Conservation (phyloP, 2,888 invertebrate genomes). For the Leucozona laternaria region DNA sequence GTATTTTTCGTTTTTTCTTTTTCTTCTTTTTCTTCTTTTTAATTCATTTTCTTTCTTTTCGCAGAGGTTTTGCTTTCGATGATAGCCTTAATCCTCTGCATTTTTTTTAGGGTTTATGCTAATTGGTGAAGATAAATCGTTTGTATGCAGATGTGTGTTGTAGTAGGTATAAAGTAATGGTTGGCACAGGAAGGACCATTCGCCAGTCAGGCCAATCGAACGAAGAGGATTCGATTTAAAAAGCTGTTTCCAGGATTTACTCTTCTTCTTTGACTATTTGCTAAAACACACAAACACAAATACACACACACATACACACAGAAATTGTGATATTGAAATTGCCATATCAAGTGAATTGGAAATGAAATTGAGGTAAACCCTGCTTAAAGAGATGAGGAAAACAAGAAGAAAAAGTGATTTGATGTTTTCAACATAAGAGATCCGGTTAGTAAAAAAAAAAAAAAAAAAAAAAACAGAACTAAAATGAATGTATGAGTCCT, state of each 20-base stretch:
- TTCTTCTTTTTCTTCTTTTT: neutral
- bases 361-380: slow-evolving; percentile 65
- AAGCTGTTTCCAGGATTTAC: neutral
- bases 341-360: slow-evolving; percentile 52
- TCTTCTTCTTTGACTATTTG: slow-evolving; percentile 28
- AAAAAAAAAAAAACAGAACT: neutral
- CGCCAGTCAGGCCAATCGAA: neutral
- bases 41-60: slow-evolving; percentile 24
- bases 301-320: neutral
- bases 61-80: slow-evolving; percentile 38
- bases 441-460: slow-evolving; percentile 12
- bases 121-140: slow-evolving; percentile 75
- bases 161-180: slow-evolving; percentile 50
- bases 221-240: slow-evolving; percentile 2
- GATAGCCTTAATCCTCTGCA: slow-evolving; percentile 72
- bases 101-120: slow-evolving; percentile 61
- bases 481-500: slow-evolving; percentile 46
- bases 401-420: slow-evolving; percentile 4
- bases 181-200: slow-evolving; percentile 4
- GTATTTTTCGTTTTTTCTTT: slow-evolving; percentile 8
- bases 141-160: slow-evolving; percentile 68
- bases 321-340: slow-evolving; percentile 35
- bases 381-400: slow-evolving; percentile 23
- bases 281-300: neutral
- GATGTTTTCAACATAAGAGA: slow-evolving; percentile 2